Percentiles rank a stretch among this genome's conserved stretches.
phyloP scores from a whole-genome alignment of 2,113 vertebrate species.

The Aegypius monachus region DNA sequence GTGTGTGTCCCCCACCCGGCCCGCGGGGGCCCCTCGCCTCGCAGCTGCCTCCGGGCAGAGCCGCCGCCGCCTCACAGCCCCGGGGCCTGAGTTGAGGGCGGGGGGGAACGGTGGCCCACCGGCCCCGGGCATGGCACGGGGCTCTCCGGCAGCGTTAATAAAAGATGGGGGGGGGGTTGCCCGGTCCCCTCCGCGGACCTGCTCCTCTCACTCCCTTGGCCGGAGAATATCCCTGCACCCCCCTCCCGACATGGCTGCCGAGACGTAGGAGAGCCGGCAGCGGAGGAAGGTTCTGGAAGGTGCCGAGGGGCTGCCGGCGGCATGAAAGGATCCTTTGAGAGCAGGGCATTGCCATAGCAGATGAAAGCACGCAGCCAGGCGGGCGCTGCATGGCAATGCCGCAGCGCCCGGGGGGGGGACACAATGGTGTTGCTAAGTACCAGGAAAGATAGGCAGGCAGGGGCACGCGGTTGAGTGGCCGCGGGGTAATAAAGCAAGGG shows the following conservation, averaged over 20 bases:
- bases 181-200: fast-evolving
- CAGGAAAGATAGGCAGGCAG: not conserved
- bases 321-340: not conserved
- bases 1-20: not conserved
- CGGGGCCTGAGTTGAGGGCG: not conserved
- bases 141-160: too few species aligned
- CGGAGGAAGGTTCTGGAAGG: not conserved
- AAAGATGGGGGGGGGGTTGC: fast-evolving
- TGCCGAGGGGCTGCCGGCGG: fast-evolving
- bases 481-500: not conserved
- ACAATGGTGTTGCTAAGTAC: not conserved
- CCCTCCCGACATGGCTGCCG: fast-evolving
- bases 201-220: too few species aligned
- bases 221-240: fast-evolving
- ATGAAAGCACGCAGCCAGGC: not conserved
- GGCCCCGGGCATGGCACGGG: not conserved
- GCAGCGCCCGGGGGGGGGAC: fast-evolving
- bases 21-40: fast-evolving
- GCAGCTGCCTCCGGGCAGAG: not conserved
- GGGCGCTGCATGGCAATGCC: not conserved
- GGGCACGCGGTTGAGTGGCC: fast-evolving
- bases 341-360: fast-evolving
- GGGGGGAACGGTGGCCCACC: not conserved
- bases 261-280: too few species aligned
- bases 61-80: not conserved